Base-by-base conservation (phyloP, 2,888 invertebrate genomes). In the Sceliomorpha sp. region DNA sequence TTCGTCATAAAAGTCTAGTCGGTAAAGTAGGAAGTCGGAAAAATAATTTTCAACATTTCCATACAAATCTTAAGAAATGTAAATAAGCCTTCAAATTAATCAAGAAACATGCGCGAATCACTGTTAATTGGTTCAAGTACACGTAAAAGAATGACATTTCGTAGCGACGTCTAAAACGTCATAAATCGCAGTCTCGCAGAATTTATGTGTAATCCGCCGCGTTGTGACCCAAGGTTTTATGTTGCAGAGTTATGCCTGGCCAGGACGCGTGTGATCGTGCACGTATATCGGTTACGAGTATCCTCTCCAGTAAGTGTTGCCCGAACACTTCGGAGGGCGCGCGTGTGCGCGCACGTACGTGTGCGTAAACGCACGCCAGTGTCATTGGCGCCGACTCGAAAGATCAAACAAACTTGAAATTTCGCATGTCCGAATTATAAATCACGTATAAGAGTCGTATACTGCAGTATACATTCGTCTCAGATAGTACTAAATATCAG, bases 201-300 rank as follows among this genome's bases (percentile, higher is more conserved):
- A 83, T 82, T 81, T 81, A 81, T 83, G 29, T 29, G 9, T 29
- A 29, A 29, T 29, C 29, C 8, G 8, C 29, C 1, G 8, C 8
- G 29, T 29, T 29, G 29, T 29, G 29, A 29, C 24, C 42, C 17
- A 8, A 56, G 77, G 73, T 77, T 77, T 76, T 77, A 77, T 72
- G 74, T 77, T 76, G 76, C 76, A 77, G 77, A 77, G 73, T 77
- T 78, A 77, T 76, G 74, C 64, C 20, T 20, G 3, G 71, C 32
- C n/a, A 17, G 60, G 63, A 60, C 62, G 27, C 31, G 20, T 58
- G 15, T 9, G n/a, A 7, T 7, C 9, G 8, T 9, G 29, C 29
- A 29, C 9, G 29, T 29, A 29, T 29, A 29, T 29, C 29, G 29
- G 29, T 29, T 29, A 29, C 29, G 29, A 29, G 29, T 29, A 29